phyloP scores from a whole-genome alignment of 2,113 vertebrate species.

The Phaethon lepturus region DNA sequence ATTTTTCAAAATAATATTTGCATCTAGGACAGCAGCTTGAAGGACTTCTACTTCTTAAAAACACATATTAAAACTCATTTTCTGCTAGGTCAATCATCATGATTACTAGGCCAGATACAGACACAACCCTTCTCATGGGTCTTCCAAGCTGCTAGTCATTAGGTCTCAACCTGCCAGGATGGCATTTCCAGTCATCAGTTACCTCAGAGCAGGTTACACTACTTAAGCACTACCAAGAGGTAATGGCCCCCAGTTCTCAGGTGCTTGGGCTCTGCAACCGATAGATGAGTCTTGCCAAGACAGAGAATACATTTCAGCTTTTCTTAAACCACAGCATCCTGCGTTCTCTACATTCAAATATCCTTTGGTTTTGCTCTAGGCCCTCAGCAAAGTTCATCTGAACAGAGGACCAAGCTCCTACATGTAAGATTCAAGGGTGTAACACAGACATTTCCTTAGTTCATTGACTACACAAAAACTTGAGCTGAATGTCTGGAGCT shows the following conservation, averaged over 20 bases:
- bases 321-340: not conserved
- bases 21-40: not conserved
- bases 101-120: not conserved
- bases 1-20: not conserved
- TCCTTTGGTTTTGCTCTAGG: not conserved
- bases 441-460: not conserved
- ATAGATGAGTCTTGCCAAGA: not conserved
- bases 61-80: not conserved
- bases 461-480: not conserved
- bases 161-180: not conserved
- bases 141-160: not conserved
- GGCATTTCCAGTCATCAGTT: not conserved
- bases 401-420: not conserved
- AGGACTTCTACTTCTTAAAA: not conserved
- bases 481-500: not conserved
- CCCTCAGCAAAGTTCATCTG: not conserved
- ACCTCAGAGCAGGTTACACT: not conserved
- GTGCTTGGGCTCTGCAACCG: not conserved
- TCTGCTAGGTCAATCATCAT: not conserved
- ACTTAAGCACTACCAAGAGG: not conserved
- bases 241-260: not conserved
- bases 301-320: not conserved
- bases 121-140: not conserved
- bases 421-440: not conserved
- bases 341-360: not conserved